Evolutionary conservation across 2,888 invertebrate genomes (phyloP), one percentile per base, ranked within the genome.

Genomic region (Chloromyia formosa): DNA sequence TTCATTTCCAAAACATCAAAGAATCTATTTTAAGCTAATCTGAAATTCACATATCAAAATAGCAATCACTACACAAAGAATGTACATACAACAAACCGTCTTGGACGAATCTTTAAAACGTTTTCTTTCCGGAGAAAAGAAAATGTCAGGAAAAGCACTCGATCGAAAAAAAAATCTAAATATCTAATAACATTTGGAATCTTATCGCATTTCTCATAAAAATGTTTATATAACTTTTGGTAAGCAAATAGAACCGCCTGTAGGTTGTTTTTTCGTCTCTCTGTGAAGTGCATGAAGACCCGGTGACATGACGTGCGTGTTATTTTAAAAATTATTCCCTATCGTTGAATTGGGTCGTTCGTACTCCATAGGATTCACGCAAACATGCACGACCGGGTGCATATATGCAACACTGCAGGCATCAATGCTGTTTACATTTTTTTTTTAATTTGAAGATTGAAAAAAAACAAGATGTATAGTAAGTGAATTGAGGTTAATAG

Each of bases 131-230:
- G 7, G 27, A 7, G 27, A 35, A 35, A 35, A 35, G 2, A n/a
- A n/a, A n/a, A n/a, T n/a, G n/a, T n/a, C n/a, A n/a, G n/a, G n/a
- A n/a, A n/a, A n/a, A n/a, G n/a, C n/a, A 42, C 42, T 9, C 42
- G 10, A 12, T 3, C 49, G 18, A 20, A 56, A 56, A 56, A 56
- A 56, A 20, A 56, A 56, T 20, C 22, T 56, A 18, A 56, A 64
- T 16, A 18, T 64, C 66, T 20, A 71, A 71, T 56, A 56, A 71
- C 56, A 58, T 71, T 71, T 71, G 20, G 56, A 71, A 71, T 56
- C 71, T 71, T 71, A 71, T 71, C 71, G 58, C 71, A 71, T 71
- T 71, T 71, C 71, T 71, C 71, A 71, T 71, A 71, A 71, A 71
- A 71, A 71, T 71, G 71, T 71, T 71, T 71, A 71, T 58, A 58